A percentile compares a stretch with the other conserved stretches of the same genome.
Evolutionary conservation across 2,888 invertebrate genomes (phyloP).

Genomic region (Caenorhabditis panamensis): DNA sequence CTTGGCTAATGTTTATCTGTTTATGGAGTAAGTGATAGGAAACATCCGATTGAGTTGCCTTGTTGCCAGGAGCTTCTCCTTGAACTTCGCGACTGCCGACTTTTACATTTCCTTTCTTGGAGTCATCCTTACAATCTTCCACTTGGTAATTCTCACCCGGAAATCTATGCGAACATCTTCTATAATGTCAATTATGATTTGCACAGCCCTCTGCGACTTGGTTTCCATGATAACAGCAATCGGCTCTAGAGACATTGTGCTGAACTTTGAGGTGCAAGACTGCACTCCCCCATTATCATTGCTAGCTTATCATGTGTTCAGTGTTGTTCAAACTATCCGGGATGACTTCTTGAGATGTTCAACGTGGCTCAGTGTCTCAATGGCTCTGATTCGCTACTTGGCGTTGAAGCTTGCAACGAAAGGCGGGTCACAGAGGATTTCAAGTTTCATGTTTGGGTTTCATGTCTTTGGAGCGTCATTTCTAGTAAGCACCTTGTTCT

Average conservation of each 20-base stretch:
- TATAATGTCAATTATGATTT: background rate
- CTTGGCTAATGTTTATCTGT: too few species aligned
- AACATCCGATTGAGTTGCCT: too few species aligned
- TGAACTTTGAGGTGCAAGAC: background rate
- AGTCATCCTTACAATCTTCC: background rate
- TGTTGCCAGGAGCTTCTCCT: background rate
- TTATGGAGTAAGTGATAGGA: too few species aligned
- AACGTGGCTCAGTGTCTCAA: constrained; percentile 26
- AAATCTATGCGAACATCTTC: background rate
- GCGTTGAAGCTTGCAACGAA: too few species aligned
- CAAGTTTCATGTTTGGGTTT: background rate
- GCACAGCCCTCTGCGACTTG: background rate
- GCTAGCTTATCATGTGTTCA: background rate
- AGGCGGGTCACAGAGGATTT: background rate
- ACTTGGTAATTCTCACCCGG: background rate
- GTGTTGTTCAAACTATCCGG: background rate
- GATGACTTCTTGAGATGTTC: constrained; percentile 24
- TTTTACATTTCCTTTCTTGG: background rate
- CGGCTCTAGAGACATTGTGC: background rate
- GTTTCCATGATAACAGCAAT: background rate
- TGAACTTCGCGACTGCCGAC: background rate
- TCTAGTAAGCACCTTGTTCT: background rate
- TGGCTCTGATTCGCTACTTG: constrained; percentile 12
- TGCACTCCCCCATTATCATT: background rate
- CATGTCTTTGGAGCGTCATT: background rate